A percentile compares a stretch with the other conserved stretches of the same genome.
These are phyloP conservation scores for Paralichthys olivaceus DNA, from an alignment of 2,113 vertebrate genomes.

Conservation along the genomic window DNA sequence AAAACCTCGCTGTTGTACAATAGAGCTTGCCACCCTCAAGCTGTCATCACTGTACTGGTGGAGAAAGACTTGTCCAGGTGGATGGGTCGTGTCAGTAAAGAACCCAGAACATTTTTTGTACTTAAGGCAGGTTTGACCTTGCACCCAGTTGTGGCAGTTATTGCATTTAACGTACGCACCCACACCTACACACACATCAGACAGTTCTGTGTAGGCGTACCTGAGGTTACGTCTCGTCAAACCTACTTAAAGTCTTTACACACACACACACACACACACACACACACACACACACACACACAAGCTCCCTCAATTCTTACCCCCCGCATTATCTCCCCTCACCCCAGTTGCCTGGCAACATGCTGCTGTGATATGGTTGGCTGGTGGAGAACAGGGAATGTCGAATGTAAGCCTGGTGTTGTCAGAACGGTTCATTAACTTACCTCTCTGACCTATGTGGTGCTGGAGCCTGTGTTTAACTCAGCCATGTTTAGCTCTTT, in stretches of 20 bases:
- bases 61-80: background rate
- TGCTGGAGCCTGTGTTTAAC: background rate
- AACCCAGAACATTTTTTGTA: background rate
- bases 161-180: background rate
- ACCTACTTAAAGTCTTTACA: conserved; percentile 25
- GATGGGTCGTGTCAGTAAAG: background rate
- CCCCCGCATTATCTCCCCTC: conserved; percentile 3
- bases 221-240: conserved; percentile 53
- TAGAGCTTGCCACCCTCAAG: background rate
- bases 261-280: background rate
- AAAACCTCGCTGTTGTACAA: conserved; percentile 17
- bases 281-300: too few species aligned
- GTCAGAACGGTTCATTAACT: conserved; percentile 38
- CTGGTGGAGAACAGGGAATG: conserved; percentile 39
- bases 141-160: background rate
- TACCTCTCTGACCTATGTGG: background rate
- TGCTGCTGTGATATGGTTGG: conserved; percentile 44
- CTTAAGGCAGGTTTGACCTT: background rate
- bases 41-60: background rate
- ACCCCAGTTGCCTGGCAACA: conserved; percentile 76
- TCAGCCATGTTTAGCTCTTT: background rate
- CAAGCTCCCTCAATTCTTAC: background rate
- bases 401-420: conserved; percentile 33
- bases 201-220: background rate
- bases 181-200: background rate